Evolutionary conservation across 30 jellyfish, hydroid and myxozoan species (phyloP).

Genomic region (Hydractinia symbiolongicarpus): DNA sequence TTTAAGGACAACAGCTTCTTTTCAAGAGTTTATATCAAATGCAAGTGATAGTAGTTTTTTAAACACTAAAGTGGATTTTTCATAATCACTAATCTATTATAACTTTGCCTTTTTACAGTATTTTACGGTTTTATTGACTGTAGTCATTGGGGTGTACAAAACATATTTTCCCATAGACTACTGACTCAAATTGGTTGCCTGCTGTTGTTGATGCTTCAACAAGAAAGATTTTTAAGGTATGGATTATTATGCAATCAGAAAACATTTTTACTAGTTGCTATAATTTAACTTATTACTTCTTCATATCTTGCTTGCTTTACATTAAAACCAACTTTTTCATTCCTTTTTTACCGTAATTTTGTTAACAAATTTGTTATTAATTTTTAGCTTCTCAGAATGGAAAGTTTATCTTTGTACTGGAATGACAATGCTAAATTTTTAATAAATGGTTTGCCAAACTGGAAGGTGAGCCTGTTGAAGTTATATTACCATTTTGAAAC

Average conservation of each 20-base stretch:
- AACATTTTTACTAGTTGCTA: not conserved
- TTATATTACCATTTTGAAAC: not conserved
- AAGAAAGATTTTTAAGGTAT: slow-evolving; percentile 9
- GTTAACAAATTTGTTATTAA: not conserved
- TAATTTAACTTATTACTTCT: too few relatives aligned
- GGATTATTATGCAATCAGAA: not conserved
- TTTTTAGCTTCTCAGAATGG: slow-evolving; percentile 14
- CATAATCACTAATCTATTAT: too few relatives aligned
- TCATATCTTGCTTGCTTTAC: not conserved
- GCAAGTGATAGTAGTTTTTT: too few relatives aligned
- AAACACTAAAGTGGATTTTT: too few relatives aligned
- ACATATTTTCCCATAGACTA: slow-evolving; percentile 6
- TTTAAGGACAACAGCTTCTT: too few relatives aligned
- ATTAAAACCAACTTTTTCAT: too few relatives aligned
- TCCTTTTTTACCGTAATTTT: not conserved
- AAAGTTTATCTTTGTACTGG: slow-evolving; percentile 25
- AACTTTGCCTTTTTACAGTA: too few relatives aligned
- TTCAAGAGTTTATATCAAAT: too few relatives aligned
- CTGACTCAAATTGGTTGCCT: slow-evolving; percentile 30
- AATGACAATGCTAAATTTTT: slow-evolving; percentile 4
- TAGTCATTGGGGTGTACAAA: not conserved
- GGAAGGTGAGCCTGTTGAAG: slow-evolving; percentile 21
- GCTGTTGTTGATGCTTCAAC: slow-evolving; percentile 30
- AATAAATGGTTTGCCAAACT: not conserved
- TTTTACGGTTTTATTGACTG: too few relatives aligned